Base-by-base conservation (phyloP, 2,888 invertebrate genomes). In the Drosophila cracens region DNA sequence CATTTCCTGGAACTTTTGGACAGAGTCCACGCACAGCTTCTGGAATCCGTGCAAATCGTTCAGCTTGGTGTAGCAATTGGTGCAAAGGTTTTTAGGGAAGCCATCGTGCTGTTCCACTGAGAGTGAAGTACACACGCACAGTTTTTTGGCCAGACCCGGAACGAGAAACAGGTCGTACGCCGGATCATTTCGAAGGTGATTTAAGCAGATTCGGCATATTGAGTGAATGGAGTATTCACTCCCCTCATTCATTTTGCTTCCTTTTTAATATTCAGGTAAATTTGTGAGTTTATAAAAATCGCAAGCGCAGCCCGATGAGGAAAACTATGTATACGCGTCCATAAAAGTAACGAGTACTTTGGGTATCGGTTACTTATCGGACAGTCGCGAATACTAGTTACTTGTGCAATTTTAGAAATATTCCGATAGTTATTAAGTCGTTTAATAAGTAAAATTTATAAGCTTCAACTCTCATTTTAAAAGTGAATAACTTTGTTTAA, bases 161-260 rank as follows among this genome's bases (percentile, higher is more conserved):
- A 90, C 81, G 18, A 83, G 57, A 68, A 91, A 92, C 8, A 92
- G 65, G 71, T 92, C 90, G 57, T 88, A 85, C 0, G 79, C 71
- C 27, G 73, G 79, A 25, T 82, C 86, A 64, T 73, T 84, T 34
- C 80, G 79, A 43, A 92, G 56, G 56, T 82, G 81, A 48, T 89
- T 86, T 51, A 92, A 70, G 57, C 92, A 92, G 48, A 92, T 90
- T 40, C 93, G 93, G 66, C 92, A 92, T 69, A 91, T 82, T 57
- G 91, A 82, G 56, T 92, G 77, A 57, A 91, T 85, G 76, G 82
- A 78, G 68, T 70, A 82, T 34, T 75, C 72, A 66, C 73, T 74
- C 31, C 66, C 62, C 40, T 66, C 74, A 40, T 81, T 67, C 80
- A 92, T 85, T 66, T 76, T 79, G 60, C 8, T 40, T 25, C 18